Conservation (phyloP, 2,113 vertebrate species). For the Jacana jacana region DNA sequence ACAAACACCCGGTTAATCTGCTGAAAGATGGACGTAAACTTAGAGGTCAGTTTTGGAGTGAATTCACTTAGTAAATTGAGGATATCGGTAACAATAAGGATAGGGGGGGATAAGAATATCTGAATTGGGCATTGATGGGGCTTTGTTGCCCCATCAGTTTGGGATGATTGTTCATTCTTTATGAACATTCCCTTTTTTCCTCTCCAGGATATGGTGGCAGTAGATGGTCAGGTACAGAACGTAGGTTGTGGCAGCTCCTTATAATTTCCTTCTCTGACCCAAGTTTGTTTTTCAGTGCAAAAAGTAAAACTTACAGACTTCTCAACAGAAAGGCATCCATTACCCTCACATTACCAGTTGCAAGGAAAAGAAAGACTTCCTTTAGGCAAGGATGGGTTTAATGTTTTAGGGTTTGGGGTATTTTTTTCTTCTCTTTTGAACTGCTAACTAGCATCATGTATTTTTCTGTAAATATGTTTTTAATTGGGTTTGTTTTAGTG, state of each 20-base stretch:
- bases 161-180: neutral
- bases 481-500: neutral
- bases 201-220: neutral
- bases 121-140: neutral
- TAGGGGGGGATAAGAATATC: neutral
- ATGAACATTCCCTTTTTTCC: neutral
- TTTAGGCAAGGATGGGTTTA: neutral
- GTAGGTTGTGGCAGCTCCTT: neutral
- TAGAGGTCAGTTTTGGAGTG: neutral
- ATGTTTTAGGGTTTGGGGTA: too few species aligned
- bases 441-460: neutral
- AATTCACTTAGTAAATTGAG: neutral
- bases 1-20: neutral
- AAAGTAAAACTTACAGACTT: neutral
- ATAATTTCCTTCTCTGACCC: neutral
- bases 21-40: neutral
- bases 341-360: neutral
- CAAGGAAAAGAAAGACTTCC: neutral
- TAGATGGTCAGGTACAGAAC: neutral
- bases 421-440: neutral
- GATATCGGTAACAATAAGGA: neutral
- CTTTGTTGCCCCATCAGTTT: neutral
- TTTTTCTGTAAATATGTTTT: neutral
- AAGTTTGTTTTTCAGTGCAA: neutral
- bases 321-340: neutral